Evolutionary conservation across 2,888 invertebrate genomes (phyloP).

Genomic region (Rapana venosa): DNA sequence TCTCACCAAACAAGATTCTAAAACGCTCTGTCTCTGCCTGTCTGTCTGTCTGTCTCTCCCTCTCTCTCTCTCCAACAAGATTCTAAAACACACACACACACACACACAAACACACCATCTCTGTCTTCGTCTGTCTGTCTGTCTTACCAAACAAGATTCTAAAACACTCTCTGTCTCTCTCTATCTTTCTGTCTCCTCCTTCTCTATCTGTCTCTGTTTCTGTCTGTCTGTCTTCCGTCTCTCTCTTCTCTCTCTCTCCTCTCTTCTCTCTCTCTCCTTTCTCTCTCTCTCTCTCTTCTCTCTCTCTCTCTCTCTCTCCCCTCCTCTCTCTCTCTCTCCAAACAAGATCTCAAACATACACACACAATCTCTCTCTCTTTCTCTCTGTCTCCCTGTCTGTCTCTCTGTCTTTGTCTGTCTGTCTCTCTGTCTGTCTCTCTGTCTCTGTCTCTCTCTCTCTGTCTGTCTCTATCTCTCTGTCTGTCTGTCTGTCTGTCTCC

Average conservation of each 20-base stretch:
- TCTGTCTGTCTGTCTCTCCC: background rate
- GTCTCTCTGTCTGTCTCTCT: background rate
- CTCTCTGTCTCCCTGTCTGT: background rate
- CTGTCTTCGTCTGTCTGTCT: too few species aligned
- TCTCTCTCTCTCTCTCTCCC: background rate
- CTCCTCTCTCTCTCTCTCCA: background rate
- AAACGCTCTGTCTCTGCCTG: background rate
- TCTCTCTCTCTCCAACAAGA: background rate
- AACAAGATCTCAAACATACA: too few species aligned
- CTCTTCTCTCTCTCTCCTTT: background rate
- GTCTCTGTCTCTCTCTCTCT: too few species aligned
- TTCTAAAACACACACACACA: too few species aligned
- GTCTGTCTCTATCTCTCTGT: background rate
- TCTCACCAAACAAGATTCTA: background rate
- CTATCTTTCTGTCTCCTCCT: background rate
- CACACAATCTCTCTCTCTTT: too few species aligned
- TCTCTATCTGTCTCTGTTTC: too few species aligned
- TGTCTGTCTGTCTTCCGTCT: background rate
- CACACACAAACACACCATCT: too few species aligned
- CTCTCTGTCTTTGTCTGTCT: background rate
- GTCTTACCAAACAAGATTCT: too few species aligned
- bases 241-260: too few species aligned
- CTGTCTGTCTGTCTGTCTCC: background rate
- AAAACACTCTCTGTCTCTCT: background rate
- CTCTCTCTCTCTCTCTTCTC: background rate